Conservation (phyloP, 2,113 vertebrate species). For the Arizona elegans region DNA sequence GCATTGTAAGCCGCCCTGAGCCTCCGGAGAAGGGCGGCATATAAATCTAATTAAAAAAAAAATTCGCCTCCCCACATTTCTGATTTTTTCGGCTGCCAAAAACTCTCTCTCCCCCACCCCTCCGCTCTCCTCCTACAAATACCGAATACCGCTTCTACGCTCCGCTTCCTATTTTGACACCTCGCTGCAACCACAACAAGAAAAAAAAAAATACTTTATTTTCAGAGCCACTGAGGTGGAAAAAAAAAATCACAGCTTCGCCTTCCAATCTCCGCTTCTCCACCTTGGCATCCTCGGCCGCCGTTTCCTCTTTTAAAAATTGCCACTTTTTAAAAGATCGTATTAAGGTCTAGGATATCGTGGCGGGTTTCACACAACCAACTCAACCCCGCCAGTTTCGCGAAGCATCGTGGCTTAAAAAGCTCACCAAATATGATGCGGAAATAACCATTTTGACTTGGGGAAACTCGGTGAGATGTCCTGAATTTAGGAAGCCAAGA, state of each 20-base stretch:
- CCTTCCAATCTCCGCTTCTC: not conserved
- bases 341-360: too few species aligned
- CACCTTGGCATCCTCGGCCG: not conserved
- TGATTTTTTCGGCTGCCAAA: not conserved
- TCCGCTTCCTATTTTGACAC: not conserved
- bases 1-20: too few species aligned
- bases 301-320: not conserved
- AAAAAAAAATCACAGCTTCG: not conserved
- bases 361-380: not conserved
- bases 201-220: not conserved
- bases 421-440: not conserved
- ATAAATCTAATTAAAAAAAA: too few species aligned
- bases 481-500: not conserved
- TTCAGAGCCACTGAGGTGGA: not conserved
- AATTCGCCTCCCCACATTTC: not conserved
- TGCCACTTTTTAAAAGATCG: not conserved
- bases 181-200: not conserved
- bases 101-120: rapidly evolving
- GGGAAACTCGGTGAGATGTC: not conserved
- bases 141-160: not conserved
- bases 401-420: not conserved
- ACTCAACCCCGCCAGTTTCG: not conserved
- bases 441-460: not conserved
- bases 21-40: too few species aligned
- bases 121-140: not conserved